Evolutionary conservation across 2,797 vertebrate species (phyloP), one percentile per base, ranked within the genome.

Genomic region (Moxostoma hubbsi): DNA sequence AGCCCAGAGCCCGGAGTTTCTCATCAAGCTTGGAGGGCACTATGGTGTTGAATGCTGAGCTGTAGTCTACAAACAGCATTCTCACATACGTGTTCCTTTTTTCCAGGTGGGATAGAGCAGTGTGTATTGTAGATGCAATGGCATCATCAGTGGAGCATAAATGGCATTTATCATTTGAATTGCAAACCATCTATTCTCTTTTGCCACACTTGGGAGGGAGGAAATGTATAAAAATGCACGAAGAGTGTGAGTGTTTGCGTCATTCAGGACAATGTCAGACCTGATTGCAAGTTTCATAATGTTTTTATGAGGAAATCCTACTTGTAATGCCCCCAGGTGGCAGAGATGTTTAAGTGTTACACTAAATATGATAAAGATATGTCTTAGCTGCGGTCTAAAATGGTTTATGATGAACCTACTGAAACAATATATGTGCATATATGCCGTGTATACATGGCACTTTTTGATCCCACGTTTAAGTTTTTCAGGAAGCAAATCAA

Each of bases 311-410:
- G 70, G 36, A 57, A 79, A 72, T 62, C 6, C 53, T 77, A 68
- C 57, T 18, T 62, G 72, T 67, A 77, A 45, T 67, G 81, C 84
- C 83, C 81, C 66, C 85, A 82, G 75, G 82, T 85, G 86, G 77
- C 10, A 6, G 47, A 53, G 5, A 15, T 13, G 11, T 63, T 54
- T 5, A 16, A 64, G 54, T 46, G 64, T 47, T 53, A 18, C 7
- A 36, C 9, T 46, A 63, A 16, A 58, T 46, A 55, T 55, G 47
- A 16, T 36, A 7, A 18, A 10, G 13, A 36, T 36, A 47, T 0
- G 7, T 11, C n/a, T 15, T 18, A 1, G 8, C 10, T 18, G 57
- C 8, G 1, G 18, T 45, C 5, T 46, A 24, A n/a, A 75, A 57
- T 24, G 11, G 55, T 57, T 47, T 24, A 64, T 55, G 15, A 15